Percentiles rank a stretch among this genome's conserved stretches.
phyloP scores from a whole-genome alignment of 2,113 vertebrate genomes.

The Hassar affinis region DNA sequence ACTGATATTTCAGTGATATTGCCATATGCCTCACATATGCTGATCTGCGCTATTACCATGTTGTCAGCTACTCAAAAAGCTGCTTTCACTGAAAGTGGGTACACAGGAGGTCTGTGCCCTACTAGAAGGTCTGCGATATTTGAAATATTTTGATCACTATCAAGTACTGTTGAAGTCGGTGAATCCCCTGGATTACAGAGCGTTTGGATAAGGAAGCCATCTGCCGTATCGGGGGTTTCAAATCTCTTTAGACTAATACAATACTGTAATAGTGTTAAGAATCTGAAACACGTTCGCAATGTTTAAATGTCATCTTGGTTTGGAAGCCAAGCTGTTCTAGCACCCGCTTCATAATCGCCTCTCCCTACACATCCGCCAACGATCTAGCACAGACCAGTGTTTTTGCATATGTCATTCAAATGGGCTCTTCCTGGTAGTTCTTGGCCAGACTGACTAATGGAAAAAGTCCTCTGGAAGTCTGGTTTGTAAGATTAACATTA shows the following conservation, averaged over 20 bases:
- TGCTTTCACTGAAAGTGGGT: neutral
- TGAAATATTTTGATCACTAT: neutral
- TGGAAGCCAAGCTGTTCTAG: too few relatives aligned
- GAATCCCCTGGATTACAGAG: neutral
- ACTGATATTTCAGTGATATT: neutral
- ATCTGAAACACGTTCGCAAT: neutral
- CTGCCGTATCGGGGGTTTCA: neutral
- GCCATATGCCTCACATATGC: neutral
- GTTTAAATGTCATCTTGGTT: neutral
- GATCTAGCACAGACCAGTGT: neutral
- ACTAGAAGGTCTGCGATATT: neutral
- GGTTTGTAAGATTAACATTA: neutral
- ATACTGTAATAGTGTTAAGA: too few relatives aligned
- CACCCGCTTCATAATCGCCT: neutral
- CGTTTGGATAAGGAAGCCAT: neutral
- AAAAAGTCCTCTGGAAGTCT: neutral
- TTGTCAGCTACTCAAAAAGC: neutral
- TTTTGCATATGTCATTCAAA: constrained; percentile 24
- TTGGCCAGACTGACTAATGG: neutral
- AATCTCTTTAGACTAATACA: neutral
- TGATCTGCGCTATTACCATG: neutral
- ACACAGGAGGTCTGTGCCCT: neutral
- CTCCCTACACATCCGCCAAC: neutral
- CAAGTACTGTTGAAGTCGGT: neutral
- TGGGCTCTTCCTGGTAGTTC: neutral